These are phyloP conservation scores for Drosophila siamana DNA, from an alignment of 2,888 invertebrate species.

Conservation along the genomic window DNA sequence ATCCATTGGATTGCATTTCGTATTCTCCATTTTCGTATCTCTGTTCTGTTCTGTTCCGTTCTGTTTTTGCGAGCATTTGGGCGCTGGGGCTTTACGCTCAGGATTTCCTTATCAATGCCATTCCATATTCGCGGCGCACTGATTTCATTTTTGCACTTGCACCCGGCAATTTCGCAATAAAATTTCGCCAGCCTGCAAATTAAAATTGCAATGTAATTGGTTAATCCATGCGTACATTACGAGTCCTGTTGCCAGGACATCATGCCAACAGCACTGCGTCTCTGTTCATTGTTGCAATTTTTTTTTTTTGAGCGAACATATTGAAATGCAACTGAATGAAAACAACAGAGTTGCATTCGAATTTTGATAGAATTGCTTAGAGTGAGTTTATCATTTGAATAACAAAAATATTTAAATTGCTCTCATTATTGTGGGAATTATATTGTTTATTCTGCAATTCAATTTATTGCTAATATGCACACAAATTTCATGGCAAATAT, in stretches of 20 bases:
- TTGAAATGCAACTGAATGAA: neutral
- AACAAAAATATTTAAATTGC: neutral
- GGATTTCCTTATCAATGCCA: slow-evolving; percentile 82
- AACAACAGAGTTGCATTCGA: neutral
- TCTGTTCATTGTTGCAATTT: slow-evolving; percentile 40
- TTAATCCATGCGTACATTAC: slow-evolving; percentile 84
- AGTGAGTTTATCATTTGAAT: too few relatives aligned
- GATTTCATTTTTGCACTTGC: slow-evolving; percentile 70
- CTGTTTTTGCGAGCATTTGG: slow-evolving; percentile 8
- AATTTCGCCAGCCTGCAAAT: slow-evolving; percentile 83
- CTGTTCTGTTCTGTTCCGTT: slow-evolving; percentile 10
- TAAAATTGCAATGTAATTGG: slow-evolving; percentile 85
- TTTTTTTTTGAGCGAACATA: slow-evolving; percentile 1
- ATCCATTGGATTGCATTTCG: slow-evolving; percentile 79
- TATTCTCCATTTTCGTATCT: slow-evolving; percentile 48
- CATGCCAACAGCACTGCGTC: slow-evolving; percentile 44
- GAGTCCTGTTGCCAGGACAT: slow-evolving; percentile 53
- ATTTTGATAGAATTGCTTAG: neutral
- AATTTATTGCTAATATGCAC: neutral
- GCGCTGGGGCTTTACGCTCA: slow-evolving; percentile 39
- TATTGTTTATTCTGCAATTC: neutral
- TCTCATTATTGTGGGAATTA: neutral
- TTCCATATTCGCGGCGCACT: slow-evolving; percentile 71
- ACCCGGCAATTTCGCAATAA: slow-evolving; percentile 83
- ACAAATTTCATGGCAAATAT: neutral